A percentile compares a stretch with the other conserved stretches of the same genome.
These are phyloP conservation scores for Scolopax bukidnonensis DNA, from an alignment of 2,797 vertebrate genomes.

Conservation along the genomic window DNA sequence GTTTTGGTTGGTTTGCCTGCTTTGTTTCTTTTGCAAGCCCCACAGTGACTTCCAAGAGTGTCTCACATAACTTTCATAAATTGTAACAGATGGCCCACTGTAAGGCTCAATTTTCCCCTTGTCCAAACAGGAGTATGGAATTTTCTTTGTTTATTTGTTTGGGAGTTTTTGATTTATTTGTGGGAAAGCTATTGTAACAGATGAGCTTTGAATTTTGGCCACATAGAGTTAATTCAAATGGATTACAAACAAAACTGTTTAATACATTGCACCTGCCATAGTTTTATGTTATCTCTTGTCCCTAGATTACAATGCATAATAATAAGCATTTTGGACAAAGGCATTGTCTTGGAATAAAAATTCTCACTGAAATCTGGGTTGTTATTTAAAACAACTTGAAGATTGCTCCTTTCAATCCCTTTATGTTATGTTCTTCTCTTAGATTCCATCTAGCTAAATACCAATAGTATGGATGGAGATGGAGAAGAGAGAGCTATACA, in stretches of 20 bases:
- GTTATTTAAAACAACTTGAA: background rate
- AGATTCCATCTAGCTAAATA: background rate
- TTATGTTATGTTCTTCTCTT: background rate
- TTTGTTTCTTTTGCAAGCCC: background rate
- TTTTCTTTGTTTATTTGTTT: background rate
- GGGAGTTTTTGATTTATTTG: background rate
- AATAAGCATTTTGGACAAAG: background rate
- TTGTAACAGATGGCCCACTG: background rate
- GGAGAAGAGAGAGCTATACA: background rate
- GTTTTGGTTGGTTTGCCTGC: background rate
- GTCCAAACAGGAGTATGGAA: background rate
- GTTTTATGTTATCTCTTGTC: background rate
- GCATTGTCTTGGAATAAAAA: background rate
- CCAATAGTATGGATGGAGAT: background rate
- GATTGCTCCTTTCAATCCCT: background rate
- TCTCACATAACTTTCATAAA: background rate
- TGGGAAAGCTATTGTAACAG: background rate
- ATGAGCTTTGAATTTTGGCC: background rate
- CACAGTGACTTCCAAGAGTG: background rate
- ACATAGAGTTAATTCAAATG: background rate
- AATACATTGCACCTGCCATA: background rate
- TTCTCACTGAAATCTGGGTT: background rate
- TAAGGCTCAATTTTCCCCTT: background rate
- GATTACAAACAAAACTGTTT: background rate
- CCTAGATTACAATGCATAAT: background rate